These are phyloP conservation scores for Azorinus chamasolen DNA, from an alignment of 2,888 invertebrate genomes.

Conservation along the genomic window DNA sequence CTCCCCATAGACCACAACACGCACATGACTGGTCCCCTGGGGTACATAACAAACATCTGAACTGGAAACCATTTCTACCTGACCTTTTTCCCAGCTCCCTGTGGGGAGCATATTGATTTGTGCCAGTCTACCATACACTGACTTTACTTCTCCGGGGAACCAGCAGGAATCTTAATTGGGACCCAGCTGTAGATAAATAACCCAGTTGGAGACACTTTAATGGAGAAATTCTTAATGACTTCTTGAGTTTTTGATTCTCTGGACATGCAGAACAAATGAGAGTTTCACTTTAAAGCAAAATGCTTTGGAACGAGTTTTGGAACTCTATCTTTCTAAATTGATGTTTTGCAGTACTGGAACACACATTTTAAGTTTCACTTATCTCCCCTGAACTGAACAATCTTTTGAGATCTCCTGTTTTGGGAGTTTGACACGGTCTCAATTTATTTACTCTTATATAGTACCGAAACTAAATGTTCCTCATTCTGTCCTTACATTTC, in stretches of 20 bases:
- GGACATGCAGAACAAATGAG: too few relatives aligned
- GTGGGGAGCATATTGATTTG: conserved; percentile 53
- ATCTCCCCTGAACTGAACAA: too few relatives aligned
- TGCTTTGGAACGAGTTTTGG: conserved; percentile 3
- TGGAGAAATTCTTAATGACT: conserved; percentile 26
- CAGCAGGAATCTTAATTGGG: conserved; percentile 61
- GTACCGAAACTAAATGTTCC: too few relatives aligned
- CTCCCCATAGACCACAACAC: conserved; percentile 17
- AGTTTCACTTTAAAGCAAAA: too few relatives aligned
- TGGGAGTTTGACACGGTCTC: too few relatives aligned
- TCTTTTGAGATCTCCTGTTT: too few relatives aligned
- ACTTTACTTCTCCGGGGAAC: conserved; percentile 43
- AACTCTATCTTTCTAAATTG: too few relatives aligned
- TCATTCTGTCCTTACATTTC: too few relatives aligned
- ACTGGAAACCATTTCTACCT: conserved; percentile 52
- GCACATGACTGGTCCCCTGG: conserved; percentile 50
- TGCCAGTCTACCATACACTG: conserved; percentile 44
- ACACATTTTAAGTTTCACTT: too few relatives aligned
- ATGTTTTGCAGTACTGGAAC: too few relatives aligned
- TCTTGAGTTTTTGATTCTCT: conserved; percentile 2
- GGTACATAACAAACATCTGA: conserved; percentile 53
- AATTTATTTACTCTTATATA: too few relatives aligned
- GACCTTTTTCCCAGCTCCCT: conserved; percentile 56
- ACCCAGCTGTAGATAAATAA: conserved; percentile 48
- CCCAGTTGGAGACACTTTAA: conserved; percentile 32